These are phyloP conservation scores for Steinernema feltiae DNA, from an alignment of 1,140 invertebrate genomes.

Conservation along the genomic window DNA sequence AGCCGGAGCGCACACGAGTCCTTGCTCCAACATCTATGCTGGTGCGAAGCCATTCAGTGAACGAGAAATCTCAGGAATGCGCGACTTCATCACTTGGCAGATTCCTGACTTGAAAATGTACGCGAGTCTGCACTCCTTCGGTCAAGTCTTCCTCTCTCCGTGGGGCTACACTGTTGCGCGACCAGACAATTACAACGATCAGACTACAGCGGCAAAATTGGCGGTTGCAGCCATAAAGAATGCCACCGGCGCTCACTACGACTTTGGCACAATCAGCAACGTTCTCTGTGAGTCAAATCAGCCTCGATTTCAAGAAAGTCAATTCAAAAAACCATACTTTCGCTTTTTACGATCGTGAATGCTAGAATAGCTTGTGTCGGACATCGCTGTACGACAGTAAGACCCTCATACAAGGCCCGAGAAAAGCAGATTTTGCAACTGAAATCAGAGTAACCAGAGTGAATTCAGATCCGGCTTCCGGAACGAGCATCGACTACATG, in stretches of 20 bases:
- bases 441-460: too few relatives aligned
- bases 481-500: slow-evolving; percentile 54
- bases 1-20: slow-evolving; percentile 47
- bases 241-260: slow-evolving; percentile 46
- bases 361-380: too few relatives aligned
- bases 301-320: background rate
- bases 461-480: slow-evolving; percentile 48
- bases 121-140: slow-evolving; percentile 50
- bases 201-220: slow-evolving; percentile 44
- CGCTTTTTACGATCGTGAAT: too few relatives aligned
- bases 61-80: slow-evolving; percentile 46
- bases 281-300: slow-evolving; percentile 43
- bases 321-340: too few relatives aligned
- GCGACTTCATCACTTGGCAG: slow-evolving; percentile 44
- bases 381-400: too few relatives aligned
- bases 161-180: slow-evolving; percentile 60
- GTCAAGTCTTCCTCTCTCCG: slow-evolving; percentile 60
- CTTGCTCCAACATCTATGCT: slow-evolving; percentile 55
- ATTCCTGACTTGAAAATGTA: slow-evolving; percentile 50
- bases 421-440: too few relatives aligned
- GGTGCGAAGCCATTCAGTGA: slow-evolving; percentile 48
- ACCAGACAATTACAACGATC: slow-evolving; percentile 48
- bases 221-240: slow-evolving; percentile 53
- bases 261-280: slow-evolving; percentile 51
- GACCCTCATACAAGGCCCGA: too few relatives aligned